Base-by-base conservation (phyloP, 2,888 invertebrate genomes). In the Leptodirus hochenwartii region DNA sequence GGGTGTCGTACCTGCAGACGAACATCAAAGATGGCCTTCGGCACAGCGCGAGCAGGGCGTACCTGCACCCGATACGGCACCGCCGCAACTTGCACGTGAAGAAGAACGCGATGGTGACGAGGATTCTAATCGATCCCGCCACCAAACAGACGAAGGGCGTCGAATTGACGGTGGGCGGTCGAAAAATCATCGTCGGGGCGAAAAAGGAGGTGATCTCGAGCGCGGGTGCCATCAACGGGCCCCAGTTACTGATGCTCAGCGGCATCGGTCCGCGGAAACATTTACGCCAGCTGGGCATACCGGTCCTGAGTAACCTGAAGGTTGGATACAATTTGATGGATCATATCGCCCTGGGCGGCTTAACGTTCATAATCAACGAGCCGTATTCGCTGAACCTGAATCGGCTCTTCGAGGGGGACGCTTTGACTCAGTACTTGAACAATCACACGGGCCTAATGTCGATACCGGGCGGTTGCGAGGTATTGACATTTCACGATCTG, bases 161-260 rank as follows among this genome's bases (percentile, higher is more conserved):
- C 2, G 55, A 61, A 40, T 59, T 60, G 38, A 40, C 49, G 0
- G 45, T 43, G 20, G 45, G 47, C 22, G 44, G 51, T 4, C 42
- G 37, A 15, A 43, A 38, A 6, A 43, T 49, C 29, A 38, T 29
- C 4, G 48, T 61, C 2, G 39, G 43, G 25, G 66, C 66, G 2
- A 54, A 53, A 23, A 66, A 62, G 40, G 69, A 68, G 44, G 61
- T 72, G 1, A 67, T 75, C 31, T 43, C 73, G 12, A 59, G 66
- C 15, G 69, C 66, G 2, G 75, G 76, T 3, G 60, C 74, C 2
- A 64, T 77, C 37, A 72, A 73, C 47, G 63, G 69, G 3, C 82
- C 87, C 0, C 85, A 87, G 45, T 49, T 88, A 5, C 61, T 87
- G 4, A 77, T 85, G 80, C 49, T 75, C 22, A 69, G 68, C 6